Base-by-base conservation (phyloP, 2,888 invertebrate species). In the Anoplius nigerrimus region DNA sequence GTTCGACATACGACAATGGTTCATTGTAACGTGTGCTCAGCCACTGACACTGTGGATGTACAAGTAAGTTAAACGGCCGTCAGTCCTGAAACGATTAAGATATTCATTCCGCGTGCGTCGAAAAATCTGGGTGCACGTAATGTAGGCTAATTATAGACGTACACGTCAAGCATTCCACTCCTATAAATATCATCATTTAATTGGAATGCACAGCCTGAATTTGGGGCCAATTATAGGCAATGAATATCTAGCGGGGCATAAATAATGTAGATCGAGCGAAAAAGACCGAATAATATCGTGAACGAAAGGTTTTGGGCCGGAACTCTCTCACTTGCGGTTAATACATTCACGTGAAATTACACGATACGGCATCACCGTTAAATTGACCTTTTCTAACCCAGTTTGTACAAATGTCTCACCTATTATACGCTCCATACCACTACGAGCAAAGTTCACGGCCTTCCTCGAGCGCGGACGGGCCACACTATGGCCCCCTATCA, bases 1-100 rank as follows among this genome's bases (percentile, higher is more conserved):
- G 90, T 98, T 98, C 87, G 98, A 98, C 89, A 97, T 98, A 79
- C 92, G 98, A 4, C 98, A 98, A 89, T 98, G 98, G 98, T 98
- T 98, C 89, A 90, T 98, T 72, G 94, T 98, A 24, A 97, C 97
- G 0, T 95, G 94, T 87, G 95, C 96, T 83, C 95, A 97, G 85
- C 98, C 98, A 0, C 89, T 98, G 43, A 95, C 95, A 0, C 93
- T 98, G 71, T 98, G 97, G 97, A 94, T 98, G 91, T 98, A 97
- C 90, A 95, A 94, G 94, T 94, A 91, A 74, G 53, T 58, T 57
- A 20, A 59, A 1, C 16, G 3, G n/a, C 18, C 13, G 13, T 48
- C 24, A 15, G 6, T 21, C 15, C 42, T 8, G 1, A 16, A n/a
- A 13, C 11, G n/a, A 56, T 15, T 11, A 3, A 16, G 6, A 18